Evolutionary conservation across 2,797 vertebrate species (phyloP).

Genomic region (Enteromius unitaeniatus): DNA sequence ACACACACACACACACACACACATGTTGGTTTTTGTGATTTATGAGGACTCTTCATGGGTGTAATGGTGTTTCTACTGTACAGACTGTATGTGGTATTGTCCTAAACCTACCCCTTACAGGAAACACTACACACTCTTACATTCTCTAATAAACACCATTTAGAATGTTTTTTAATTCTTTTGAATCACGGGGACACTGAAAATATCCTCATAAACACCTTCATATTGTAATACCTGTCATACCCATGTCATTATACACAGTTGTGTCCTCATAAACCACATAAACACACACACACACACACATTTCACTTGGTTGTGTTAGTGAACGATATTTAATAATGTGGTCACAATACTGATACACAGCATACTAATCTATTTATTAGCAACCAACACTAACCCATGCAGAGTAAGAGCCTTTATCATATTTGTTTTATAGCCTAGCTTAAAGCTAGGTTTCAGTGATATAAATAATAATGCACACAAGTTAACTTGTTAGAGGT

Average conservation of each 20-base stretch:
- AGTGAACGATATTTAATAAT: neutral
- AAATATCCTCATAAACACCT: too few species aligned
- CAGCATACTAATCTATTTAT: neutral
- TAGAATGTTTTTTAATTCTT: too few species aligned
- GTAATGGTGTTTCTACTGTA: too few species aligned
- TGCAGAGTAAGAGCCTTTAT: neutral
- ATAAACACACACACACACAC: constrained; percentile 13
- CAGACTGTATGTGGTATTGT: too few species aligned
- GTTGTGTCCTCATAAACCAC: too few species aligned
- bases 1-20: neutral
- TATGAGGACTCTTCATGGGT: neutral
- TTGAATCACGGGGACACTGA: too few species aligned
- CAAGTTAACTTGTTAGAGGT: neutral
- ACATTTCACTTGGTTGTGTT: too few species aligned
- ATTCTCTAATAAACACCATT: too few species aligned
- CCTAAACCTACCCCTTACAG: too few species aligned
- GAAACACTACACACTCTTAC: too few species aligned
- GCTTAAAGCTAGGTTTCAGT: neutral
- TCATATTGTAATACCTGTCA: too few species aligned
- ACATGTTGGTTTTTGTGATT: neutral
- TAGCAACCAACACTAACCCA: neutral
- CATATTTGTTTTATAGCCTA: neutral
- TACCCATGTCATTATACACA: too few species aligned
- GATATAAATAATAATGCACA: neutral
- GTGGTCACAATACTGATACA: neutral